phyloP scores from a whole-genome alignment of 2,113 vertebrate genomes.

The Empidonax traillii region DNA sequence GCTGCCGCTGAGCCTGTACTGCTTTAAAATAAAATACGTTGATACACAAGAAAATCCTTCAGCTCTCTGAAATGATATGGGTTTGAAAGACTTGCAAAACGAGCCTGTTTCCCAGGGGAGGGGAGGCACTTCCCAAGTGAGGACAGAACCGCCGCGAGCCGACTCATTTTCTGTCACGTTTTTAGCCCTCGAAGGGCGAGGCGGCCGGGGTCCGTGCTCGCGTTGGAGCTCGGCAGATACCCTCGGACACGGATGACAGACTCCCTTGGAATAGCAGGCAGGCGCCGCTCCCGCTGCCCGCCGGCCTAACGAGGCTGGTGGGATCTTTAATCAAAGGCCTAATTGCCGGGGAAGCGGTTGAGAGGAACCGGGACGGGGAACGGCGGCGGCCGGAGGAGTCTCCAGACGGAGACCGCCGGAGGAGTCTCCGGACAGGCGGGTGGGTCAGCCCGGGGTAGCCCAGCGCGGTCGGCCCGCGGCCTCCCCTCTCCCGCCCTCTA shows the following conservation, averaged over 20 bases:
- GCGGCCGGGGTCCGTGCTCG: not conserved
- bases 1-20: not conserved
- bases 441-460: not conserved
- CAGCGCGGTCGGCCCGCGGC: not conserved
- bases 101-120: fast-evolving
- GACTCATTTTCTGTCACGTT: not conserved
- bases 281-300: not conserved
- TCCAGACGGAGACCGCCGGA: not conserved
- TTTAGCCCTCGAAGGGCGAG: fast-evolving
- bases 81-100: not conserved
- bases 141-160: fast-evolving
- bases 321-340: not conserved
- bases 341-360: not conserved
- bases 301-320: not conserved
- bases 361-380: not conserved
- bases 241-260: not conserved
- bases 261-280: not conserved
- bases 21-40: not conserved
- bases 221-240: not conserved
- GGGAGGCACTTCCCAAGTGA: fast-evolving
- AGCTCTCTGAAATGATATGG: not conserved
- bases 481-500: not conserved
- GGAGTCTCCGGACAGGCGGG: not conserved
- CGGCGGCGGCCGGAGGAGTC: no score
- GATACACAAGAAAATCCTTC: not conserved